A percentile compares a stretch with the other conserved stretches of the same genome.
Evolutionary conservation across 2,888 invertebrate genomes (phyloP).

Genomic region (Leptinotarsa rubiginosa): DNA sequence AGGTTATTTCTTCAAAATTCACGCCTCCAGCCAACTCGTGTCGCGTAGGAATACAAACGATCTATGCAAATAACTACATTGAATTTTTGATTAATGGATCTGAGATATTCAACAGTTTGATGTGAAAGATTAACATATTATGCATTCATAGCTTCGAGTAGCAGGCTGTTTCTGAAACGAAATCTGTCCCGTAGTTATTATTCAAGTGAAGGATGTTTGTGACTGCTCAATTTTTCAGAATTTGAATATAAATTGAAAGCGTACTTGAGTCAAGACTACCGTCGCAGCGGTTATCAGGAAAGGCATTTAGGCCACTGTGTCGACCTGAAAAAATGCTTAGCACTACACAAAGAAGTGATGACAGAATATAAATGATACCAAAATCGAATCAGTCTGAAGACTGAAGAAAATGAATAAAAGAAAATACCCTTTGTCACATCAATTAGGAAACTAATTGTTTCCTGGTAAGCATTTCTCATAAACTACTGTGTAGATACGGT

Average conservation of each 20-base stretch:
- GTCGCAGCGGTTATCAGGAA: no score
- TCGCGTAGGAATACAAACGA: slow-evolving; percentile 10
- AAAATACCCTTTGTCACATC: no score
- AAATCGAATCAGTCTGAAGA: no score
- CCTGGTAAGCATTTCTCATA: no score
- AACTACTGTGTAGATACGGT: no score
- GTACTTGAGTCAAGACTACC: neutral
- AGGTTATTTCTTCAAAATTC: no score
- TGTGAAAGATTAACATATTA: slow-evolving; percentile 59
- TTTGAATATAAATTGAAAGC: neutral
- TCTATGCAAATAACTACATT: slow-evolving; percentile 51
- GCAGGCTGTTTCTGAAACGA: neutral
- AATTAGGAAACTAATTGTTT: no score
- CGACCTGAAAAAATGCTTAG: no score
- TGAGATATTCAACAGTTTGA: slow-evolving; percentile 57
- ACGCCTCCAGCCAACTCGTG: neutral
- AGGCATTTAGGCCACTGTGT: no score
- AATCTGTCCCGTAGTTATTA: neutral
- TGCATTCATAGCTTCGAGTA: slow-evolving; percentile 54
- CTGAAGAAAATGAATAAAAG: no score
- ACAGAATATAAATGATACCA: no score
- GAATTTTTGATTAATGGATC: slow-evolving; percentile 56
- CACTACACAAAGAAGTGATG: no score
- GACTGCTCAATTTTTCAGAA: slow-evolving; percentile 12
- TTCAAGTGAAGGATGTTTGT: slow-evolving; percentile 10